Base-by-base conservation (phyloP, 2,888 invertebrate genomes). In the Ochlodes sylvanus region DNA sequence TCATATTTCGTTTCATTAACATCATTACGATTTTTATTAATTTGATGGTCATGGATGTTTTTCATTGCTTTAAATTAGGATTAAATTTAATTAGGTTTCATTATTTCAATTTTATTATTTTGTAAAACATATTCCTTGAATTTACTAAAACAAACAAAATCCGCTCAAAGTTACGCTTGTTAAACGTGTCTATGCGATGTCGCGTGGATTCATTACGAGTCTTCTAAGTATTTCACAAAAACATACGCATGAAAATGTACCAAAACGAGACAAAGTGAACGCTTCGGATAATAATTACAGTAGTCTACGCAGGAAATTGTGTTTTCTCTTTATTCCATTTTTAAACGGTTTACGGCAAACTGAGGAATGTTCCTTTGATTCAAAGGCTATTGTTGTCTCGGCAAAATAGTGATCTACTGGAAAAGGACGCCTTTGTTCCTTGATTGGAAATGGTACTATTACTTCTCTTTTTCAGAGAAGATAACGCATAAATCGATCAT, bases 311-410 rank as follows among this genome's bases (percentile, higher is more conserved):
- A 50, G 50, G 19, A 50, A 21, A 50, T 50, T 50, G 50, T 50
- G 50, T 50, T 50, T 19, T 21, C 50, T 50, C 19, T 50, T 19
- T 50, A 50, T 50, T 19, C 44, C 50, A 17, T 54, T 54, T 62
- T 52, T 38, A n/a, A 50, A 17, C 50, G 38, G 21, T 19, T 38
- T n/a, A 19, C 38, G 52, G 38, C 32, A 52, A 62, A 52, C 50
- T 10, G 32, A 34, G 21, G 15, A 62, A 62, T 52, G 50, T 52
- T 52, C 38, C 52, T 62, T 62, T 62, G 62, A 38, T 38, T 62
- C 62, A 38, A 62, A 38, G 38, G 38, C 62, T 50, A 50, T 61
- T 60, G 50, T 50, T 50, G 17, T 50, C 27, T 61, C 17, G 44
- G 32, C 44, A 42, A 61, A 47, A 61, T 17, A 27, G 32, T 61